These are phyloP conservation scores for Amphiura filiformis DNA, from an alignment of 35 echinoderm and acorn worm genomes.

Conservation along the genomic window DNA sequence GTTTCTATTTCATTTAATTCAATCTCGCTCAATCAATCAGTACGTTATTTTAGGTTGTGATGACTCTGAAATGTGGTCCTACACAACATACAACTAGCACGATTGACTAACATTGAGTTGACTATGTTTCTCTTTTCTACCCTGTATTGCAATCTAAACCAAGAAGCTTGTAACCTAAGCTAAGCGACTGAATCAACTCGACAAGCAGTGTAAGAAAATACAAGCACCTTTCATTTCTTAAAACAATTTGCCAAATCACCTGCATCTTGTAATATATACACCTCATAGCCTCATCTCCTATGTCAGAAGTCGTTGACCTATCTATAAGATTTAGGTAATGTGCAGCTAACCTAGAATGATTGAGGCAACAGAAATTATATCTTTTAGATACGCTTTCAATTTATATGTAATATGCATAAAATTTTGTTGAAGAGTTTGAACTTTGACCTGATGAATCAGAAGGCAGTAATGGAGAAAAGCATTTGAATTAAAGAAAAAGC, in stretches of 20 bases:
- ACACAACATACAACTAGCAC: not conserved
- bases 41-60: not conserved
- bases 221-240: not conserved
- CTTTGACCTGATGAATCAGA: too few species aligned
- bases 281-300: not conserved
- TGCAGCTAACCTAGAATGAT: too few species aligned
- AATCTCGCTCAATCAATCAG: not conserved
- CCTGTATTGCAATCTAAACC: not conserved
- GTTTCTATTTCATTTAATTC: conserved; percentile 1
- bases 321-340: not conserved
- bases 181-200: not conserved
- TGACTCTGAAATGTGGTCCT: not conserved
- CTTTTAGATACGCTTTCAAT: too few species aligned
- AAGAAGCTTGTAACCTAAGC: not conserved
- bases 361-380: too few species aligned
- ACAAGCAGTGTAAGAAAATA: not conserved
- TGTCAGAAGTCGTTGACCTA: not conserved
- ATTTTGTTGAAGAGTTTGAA: too few species aligned
- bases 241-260: not conserved
- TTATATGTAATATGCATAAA: too few species aligned
- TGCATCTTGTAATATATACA: not conserved
- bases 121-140: not conserved
- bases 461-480: too few species aligned
- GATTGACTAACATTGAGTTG: not conserved
- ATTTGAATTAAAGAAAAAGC: too few species aligned